A percentile compares a stretch with the other conserved stretches of the same genome.
phyloP scores from a whole-genome alignment of 2,113 vertebrate species.

The Microcebus ravelobensis region DNA sequence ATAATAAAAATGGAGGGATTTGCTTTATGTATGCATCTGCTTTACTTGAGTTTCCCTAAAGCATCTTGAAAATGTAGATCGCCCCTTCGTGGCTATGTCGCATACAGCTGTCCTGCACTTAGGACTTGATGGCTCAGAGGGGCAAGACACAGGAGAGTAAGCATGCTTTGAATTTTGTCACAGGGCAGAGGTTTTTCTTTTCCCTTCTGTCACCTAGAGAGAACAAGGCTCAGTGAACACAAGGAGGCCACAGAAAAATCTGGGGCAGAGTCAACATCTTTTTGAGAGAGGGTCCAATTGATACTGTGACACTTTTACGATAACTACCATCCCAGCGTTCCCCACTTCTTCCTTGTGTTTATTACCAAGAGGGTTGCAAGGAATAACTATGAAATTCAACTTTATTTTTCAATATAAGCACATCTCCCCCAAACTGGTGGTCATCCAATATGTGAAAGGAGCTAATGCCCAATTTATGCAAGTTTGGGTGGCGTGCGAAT shows the following conservation, averaged over 20 bases:
- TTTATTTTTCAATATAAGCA: not conserved
- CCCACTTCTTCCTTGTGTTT: not conserved
- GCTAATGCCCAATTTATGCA: not conserved
- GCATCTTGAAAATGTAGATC: not conserved
- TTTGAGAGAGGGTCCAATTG: not conserved
- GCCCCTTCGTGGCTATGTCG: accelerated
- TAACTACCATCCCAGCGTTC: not conserved
- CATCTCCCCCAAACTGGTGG: not conserved
- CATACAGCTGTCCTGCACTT: not conserved
- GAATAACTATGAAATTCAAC: not conserved
- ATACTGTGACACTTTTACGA: not conserved
- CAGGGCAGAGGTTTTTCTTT: not conserved
- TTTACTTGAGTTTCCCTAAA: not conserved
- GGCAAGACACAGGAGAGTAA: not conserved
- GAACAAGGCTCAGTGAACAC: not conserved
- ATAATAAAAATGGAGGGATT: not conserved
- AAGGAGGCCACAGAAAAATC: not conserved
- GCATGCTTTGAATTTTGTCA: not conserved
- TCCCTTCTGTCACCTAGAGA: not conserved
- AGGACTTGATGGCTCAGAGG: not conserved
- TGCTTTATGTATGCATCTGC: not conserved
- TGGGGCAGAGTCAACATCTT: not conserved
- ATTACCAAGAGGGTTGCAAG: not conserved
- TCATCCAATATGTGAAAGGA: not conserved
- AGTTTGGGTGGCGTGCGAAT: not conserved